Evolutionary conservation across 2,888 invertebrate species (phyloP).

Genomic region (Tetanocera ferruginea): DNA sequence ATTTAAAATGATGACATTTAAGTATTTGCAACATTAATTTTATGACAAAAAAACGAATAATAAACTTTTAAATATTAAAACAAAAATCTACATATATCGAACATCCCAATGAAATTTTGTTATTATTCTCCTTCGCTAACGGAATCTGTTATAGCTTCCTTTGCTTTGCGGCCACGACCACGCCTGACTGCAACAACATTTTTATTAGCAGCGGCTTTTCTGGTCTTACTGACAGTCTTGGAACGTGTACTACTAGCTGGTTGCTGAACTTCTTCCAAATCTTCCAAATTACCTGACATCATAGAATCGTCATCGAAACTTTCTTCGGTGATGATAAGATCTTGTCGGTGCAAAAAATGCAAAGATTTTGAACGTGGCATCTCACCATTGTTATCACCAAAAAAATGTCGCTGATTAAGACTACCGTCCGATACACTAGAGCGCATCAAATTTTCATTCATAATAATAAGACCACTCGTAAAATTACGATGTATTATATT

Average conservation of each 20-base stretch:
- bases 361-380: neutral
- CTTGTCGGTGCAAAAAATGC: neutral
- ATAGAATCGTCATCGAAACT: neutral
- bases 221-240: neutral
- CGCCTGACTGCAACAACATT: neutral
- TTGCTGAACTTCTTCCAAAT: neutral
- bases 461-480: neutral
- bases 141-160: neutral
- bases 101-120: neutral
- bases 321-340: neutral
- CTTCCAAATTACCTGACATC: neutral
- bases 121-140: neutral
- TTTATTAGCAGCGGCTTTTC: neutral
- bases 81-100: neutral
- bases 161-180: constrained; percentile 24
- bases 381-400: neutral
- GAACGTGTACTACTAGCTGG: neutral
- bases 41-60: too few species aligned
- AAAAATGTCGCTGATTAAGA: neutral
- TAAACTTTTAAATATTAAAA: neutral
- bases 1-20: too few species aligned
- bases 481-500: constrained; percentile 21
- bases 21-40: too few species aligned
- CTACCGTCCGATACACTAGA: neutral
- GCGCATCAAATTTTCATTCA: neutral